A percentile compares a stretch with the other conserved stretches of the same genome.
phyloP scores from a whole-genome alignment of 1,140 invertebrate species.

The Carcinoscorpius rotundicauda region DNA sequence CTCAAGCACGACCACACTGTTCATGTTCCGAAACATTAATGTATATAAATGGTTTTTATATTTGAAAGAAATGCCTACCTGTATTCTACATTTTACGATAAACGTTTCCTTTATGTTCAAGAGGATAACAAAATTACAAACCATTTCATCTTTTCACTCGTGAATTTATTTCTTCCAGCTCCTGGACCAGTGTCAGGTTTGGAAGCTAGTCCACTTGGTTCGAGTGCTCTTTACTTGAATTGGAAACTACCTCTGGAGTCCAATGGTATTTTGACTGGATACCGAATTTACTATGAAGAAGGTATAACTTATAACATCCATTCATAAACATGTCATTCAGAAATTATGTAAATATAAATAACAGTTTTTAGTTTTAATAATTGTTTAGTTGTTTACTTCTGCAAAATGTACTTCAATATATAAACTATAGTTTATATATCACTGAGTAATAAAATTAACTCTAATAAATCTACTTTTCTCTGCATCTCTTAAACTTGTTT shows the following conservation, averaged over 20 bases:
- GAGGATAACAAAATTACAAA: too few relatives aligned
- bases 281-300: conserved; percentile 77
- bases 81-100: too few relatives aligned
- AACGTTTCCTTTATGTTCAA: too few relatives aligned
- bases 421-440: neutral
- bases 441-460: too few relatives aligned
- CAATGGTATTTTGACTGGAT: conserved; percentile 86
- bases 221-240: conserved; percentile 68
- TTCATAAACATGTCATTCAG: neutral
- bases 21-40: too few relatives aligned
- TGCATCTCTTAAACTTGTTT: too few relatives aligned
- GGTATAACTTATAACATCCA: conserved; percentile 4
- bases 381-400: neutral
- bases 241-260: conserved; percentile 88
- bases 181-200: conserved; percentile 74
- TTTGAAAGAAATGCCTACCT: too few relatives aligned
- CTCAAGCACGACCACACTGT: too few relatives aligned
- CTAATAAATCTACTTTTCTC: too few relatives aligned
- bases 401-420: neutral
- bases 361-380: neutral
- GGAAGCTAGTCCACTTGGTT: conserved; percentile 70
- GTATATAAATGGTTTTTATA: too few relatives aligned
- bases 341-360: conserved; percentile 1
- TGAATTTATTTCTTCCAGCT: conserved; percentile 30
- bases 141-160: neutral